These are phyloP conservation scores for Idris sp. DNA, from an alignment of 1,140 invertebrate genomes.

Conservation along the genomic window DNA sequence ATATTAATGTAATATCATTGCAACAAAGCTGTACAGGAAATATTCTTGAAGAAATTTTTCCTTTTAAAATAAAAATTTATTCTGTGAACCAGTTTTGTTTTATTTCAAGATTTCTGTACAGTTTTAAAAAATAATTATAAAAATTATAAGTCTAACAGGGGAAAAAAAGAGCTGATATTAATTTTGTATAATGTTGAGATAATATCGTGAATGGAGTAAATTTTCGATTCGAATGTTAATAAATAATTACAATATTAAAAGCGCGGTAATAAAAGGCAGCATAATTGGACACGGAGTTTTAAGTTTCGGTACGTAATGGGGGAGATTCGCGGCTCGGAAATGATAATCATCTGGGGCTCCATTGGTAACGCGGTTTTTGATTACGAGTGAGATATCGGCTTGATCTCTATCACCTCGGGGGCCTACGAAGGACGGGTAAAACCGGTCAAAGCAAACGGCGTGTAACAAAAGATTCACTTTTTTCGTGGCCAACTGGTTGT, in stretches of 20 bases:
- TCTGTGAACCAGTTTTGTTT: too few relatives aligned
- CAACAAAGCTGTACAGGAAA: too few relatives aligned
- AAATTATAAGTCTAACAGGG: too few relatives aligned
- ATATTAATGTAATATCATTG: too few relatives aligned
- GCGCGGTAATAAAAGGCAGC: conserved; percentile 25
- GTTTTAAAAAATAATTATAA: too few relatives aligned
- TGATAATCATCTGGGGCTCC: conserved; percentile 65
- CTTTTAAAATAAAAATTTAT: too few relatives aligned
- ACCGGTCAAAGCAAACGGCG: conserved; percentile 42
- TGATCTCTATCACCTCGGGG: conserved; percentile 69
- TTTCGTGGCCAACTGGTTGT: conserved; percentile 26
- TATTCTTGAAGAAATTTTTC: too few relatives aligned
- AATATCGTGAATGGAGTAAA: conserved; percentile 1
- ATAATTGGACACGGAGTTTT: conserved; percentile 45
- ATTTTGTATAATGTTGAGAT: too few relatives aligned
- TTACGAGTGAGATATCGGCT: conserved; percentile 69
- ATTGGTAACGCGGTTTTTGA: conserved; percentile 69
- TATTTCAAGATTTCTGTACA: too few relatives aligned
- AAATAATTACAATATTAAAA: conserved; percentile 46
- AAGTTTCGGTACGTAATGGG: conserved; percentile 26
- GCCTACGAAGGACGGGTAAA: conserved; percentile 61
- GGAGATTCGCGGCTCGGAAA: conserved; percentile 4
- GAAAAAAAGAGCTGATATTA: too few relatives aligned
- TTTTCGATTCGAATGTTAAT: conserved; percentile 33
- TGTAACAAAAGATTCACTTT: conserved; percentile 29